A percentile compares a stretch with the other conserved stretches of the same genome.
phyloP scores from a whole-genome alignment of 2,113 vertebrate species.

The Thalassarche chlororhynchos region DNA sequence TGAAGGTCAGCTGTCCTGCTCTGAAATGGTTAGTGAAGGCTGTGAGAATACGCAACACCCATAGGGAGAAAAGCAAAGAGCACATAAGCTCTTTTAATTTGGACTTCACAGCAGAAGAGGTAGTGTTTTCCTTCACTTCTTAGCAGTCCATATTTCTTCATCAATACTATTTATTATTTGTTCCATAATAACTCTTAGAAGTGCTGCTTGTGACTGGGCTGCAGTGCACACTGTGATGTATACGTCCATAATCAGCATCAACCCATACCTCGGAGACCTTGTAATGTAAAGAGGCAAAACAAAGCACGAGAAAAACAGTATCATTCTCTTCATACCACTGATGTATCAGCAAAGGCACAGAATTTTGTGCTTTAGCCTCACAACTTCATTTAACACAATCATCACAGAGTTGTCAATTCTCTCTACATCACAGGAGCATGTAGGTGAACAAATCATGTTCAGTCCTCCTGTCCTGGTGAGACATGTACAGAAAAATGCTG shows the following conservation, averaged over 20 bases:
- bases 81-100: neutral
- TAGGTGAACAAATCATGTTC: neutral
- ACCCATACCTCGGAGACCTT: neutral
- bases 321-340: neutral
- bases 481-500: neutral
- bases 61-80: constrained; percentile 1
- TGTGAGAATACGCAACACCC: constrained; percentile 37
- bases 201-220: neutral
- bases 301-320: neutral
- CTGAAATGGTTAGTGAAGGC: constrained; percentile 53
- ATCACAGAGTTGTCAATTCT: neutral
- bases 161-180: neutral
- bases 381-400: neutral
- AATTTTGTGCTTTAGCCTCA: neutral
- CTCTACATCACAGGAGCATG: neutral
- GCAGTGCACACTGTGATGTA: neutral
- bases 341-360: neutral
- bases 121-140: neutral
- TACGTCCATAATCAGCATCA: neutral
- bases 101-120: neutral
- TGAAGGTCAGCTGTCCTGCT: constrained; percentile 78
- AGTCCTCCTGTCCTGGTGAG: neutral
- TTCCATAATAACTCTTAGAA: neutral
- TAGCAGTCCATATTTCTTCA: neutral
- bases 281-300: neutral